phyloP scores from a whole-genome alignment of 2,888 invertebrate genomes.

The Drosophila anomelani region DNA sequence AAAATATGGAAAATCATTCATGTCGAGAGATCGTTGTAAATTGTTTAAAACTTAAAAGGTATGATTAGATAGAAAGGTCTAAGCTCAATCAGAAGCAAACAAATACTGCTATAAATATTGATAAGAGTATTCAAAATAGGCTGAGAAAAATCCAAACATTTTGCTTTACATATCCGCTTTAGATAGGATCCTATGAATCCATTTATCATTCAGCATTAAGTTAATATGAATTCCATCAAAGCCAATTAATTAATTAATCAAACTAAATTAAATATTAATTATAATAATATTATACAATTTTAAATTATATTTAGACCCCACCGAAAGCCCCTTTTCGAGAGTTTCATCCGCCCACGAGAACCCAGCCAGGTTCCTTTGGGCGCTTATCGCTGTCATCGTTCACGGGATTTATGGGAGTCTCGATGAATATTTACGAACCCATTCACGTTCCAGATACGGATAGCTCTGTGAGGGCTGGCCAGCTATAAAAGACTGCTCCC shows the following conservation, averaged over 20 bases:
- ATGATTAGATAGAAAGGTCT: slow-evolving; percentile 6
- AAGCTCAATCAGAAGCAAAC: neutral
- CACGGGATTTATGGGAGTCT: slow-evolving; percentile 17
- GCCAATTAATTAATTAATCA: neutral
- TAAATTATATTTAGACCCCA: neutral
- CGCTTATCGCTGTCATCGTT: slow-evolving; percentile 18
- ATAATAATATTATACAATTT: neutral
- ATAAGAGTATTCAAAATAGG: neutral
- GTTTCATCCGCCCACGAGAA: neutral
- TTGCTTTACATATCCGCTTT: too few relatives aligned
- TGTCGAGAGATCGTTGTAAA: slow-evolving; percentile 1
- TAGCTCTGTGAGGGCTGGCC: too few relatives aligned
- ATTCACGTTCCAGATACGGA: slow-evolving; percentile 3
- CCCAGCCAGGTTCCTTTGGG: neutral
- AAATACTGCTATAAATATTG: neutral
- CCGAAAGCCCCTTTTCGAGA: neutral
- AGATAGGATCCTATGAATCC: neutral
- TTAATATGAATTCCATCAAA: neutral
- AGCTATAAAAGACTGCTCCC: slow-evolving; percentile 6
- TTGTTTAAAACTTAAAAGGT: neutral
- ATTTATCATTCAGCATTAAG: neutral
- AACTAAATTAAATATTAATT: neutral
- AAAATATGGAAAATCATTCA: neutral
- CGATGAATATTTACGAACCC: slow-evolving; percentile 26
- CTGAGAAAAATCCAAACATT: neutral